Conservation (phyloP, 2,888 invertebrate genomes). For the Megalurothrips usitatus region DNA sequence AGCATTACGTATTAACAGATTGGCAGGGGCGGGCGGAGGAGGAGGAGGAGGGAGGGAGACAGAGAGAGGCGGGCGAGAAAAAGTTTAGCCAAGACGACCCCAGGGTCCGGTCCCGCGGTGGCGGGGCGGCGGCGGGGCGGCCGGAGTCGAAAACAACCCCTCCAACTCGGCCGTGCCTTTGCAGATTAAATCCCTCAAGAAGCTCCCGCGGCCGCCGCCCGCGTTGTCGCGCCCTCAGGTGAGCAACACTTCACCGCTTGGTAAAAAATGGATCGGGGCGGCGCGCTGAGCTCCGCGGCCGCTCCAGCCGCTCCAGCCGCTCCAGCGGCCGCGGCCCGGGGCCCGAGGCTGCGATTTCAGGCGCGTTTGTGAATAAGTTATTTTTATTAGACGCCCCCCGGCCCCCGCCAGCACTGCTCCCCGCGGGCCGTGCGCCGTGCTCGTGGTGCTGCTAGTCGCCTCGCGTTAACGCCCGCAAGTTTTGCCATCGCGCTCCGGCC, state of each 20-base stretch:
- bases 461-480: no score
- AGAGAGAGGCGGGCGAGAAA: neutral
- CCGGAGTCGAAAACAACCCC: constrained; percentile 5
- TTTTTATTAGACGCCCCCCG: no score
- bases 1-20: constrained; percentile 16
- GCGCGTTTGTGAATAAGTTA: no score
- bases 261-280: neutral
- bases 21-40: neutral
- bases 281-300: no score
- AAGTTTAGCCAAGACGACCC: constrained; percentile 19
- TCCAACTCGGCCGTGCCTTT: neutral
- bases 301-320: no score
- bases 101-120: neutral
- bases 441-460: no score
- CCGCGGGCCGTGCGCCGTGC: no score
- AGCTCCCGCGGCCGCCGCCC: neutral
- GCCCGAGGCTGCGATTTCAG: no score
- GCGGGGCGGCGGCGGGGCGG: neutral
- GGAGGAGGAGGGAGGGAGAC: neutral
- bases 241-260: neutral
- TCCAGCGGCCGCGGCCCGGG: no score
- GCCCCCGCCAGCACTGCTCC: no score
- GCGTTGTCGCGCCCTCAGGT: neutral
- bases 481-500: no score
- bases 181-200: constrained; percentile 9